Base-by-base conservation (phyloP, 2,888 invertebrate genomes). In the Chymomyza amoena region DNA sequence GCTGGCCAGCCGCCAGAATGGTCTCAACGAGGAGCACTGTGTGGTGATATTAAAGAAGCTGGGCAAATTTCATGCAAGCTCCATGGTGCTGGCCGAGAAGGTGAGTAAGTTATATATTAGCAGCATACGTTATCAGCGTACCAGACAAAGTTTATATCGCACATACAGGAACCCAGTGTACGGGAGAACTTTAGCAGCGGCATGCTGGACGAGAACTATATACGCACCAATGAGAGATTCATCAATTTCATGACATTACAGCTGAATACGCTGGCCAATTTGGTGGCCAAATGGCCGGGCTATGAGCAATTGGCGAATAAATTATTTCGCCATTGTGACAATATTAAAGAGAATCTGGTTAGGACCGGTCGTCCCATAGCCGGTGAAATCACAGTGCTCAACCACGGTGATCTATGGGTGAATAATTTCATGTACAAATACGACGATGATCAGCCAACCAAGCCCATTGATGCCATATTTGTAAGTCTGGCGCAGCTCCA, bases 11-110 rank as follows among this genome's bases (percentile, higher is more conserved):
- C 91, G 94, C 57, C 92, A 92, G 73, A 82, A 84, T 66, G 94
- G 94, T n/a, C 91, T 94, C 36, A 93, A 94, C 85, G 90, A 93
- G 79, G 89, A 91, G 15, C 94, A 94, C 81, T 92, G 92, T 70
- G 81, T 92, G 56, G 77, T 93, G 50, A 92, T 93, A 9, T 79
- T 94, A 1, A 90, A 90, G 68, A 93, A 93, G 82, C 82, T 94
- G 81, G 94, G 93, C 3, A 92, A 91, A 77, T 93, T 93, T 78
- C 94, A 94, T 82, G 94, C 93, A 13, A 92, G 92, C 16, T 93
- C 94, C 1, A 92, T 93, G 72, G 91, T 93, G 50, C 80, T 93
- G 69, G 91, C 91, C 61, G 92, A 93, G 79, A 93, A 93, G 91
- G 94, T 93, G 88, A 83, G 81, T 76, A 13, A 18, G 57, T 16